Evolutionary conservation across 2,888 invertebrate genomes (phyloP).

Genomic region (Coelopa pilipes): DNA sequence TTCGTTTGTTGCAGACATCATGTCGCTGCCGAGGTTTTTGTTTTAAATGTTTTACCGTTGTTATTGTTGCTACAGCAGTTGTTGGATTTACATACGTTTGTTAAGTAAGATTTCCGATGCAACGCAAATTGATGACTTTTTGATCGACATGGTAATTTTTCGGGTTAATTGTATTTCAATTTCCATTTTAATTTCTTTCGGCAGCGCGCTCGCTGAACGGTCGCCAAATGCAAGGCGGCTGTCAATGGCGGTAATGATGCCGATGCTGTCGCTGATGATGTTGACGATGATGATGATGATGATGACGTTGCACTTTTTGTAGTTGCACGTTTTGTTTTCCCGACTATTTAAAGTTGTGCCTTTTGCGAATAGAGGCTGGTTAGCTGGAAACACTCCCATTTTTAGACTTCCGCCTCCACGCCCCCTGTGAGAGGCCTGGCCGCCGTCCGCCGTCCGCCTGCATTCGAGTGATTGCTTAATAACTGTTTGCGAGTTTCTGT

Average conservation of each 20-base stretch:
- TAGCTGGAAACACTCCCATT: not conserved
- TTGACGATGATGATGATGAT: not conserved
- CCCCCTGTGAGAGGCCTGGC: too few relatives aligned
- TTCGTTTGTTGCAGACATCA: conserved; percentile 21
- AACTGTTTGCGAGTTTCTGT: not conserved
- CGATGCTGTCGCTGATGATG: too few relatives aligned
- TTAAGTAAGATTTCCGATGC: not conserved
- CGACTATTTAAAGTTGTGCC: not conserved
- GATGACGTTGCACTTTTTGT: not conserved
- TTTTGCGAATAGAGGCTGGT: not conserved
- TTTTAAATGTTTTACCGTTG: not conserved
- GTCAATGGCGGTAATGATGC: too few relatives aligned
- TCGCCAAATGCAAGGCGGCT: not conserved
- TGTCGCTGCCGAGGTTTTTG: conserved; percentile 11
- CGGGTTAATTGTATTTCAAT: conserved; percentile 39
- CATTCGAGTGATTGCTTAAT: not conserved
- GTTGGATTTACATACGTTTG: not conserved
- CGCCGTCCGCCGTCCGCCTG: not conserved
- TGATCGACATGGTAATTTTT: conserved; percentile 35
- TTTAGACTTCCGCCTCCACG: not conserved
- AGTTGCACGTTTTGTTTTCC: not conserved
- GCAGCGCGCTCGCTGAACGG: not conserved
- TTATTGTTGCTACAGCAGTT: not conserved
- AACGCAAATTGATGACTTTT: conserved; percentile 34
- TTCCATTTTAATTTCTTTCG: conserved; percentile 34